Percentiles rank a stretch among this genome's conserved stretches.
phyloP scores from a whole-genome alignment of 2,797 vertebrate genomes.

The Enteromius radiatus region DNA sequence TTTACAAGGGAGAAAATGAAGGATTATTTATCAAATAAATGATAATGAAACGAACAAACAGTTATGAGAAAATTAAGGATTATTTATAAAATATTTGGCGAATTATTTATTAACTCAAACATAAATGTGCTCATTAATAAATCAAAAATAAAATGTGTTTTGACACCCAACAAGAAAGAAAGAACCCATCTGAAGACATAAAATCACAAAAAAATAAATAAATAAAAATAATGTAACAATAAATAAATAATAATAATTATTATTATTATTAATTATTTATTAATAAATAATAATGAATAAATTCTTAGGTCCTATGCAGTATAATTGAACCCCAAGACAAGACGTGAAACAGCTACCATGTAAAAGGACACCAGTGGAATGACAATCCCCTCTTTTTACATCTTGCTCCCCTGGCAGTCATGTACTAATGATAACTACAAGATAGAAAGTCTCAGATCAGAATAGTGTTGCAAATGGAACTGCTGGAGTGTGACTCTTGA shows the following conservation, averaged over 20 bases:
- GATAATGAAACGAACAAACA: not conserved
- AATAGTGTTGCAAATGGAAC: constrained; percentile 55
- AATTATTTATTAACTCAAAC: too few species aligned
- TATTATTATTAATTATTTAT: too few species aligned
- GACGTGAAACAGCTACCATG: not conserved
- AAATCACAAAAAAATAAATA: too few species aligned
- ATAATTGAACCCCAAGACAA: not conserved
- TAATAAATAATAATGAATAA: too few species aligned
- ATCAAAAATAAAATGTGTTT: not conserved
- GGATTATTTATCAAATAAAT: not conserved
- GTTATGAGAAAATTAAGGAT: not conserved
- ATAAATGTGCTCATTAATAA: not conserved
- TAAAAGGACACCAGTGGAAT: constrained; percentile 20
- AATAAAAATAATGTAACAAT: too few species aligned
- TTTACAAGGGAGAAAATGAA: not conserved
- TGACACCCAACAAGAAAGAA: not conserved
- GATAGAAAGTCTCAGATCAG: constrained; percentile 56
- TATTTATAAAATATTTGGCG: not conserved
- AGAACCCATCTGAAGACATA: not conserved
- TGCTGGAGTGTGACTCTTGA: constrained; percentile 51
- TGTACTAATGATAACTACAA: constrained; percentile 60
- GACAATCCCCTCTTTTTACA: constrained; percentile 34
- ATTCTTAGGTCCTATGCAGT: not conserved
- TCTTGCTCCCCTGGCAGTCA: constrained; percentile 32
- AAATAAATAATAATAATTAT: too few species aligned